Evolutionary conservation across 2,888 invertebrate genomes (phyloP), one percentile per base, ranked within the genome.

Genomic region (Pterostichus madidus): DNA sequence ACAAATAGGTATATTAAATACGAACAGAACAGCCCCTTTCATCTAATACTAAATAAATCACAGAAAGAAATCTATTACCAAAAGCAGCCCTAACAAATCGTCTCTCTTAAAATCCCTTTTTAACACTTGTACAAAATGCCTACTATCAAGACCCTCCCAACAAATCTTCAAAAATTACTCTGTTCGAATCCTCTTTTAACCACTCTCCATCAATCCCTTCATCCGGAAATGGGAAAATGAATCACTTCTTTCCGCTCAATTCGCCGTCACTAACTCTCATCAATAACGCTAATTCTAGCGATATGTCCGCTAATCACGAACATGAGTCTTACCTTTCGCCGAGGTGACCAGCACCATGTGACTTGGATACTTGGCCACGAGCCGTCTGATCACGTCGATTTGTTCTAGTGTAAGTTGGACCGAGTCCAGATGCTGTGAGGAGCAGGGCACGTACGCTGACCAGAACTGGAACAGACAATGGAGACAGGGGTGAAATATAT

Each of bases 361-460:
- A 84, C 90, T 87, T 7, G 90, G 88, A 86, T 91, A 91, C 86
- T 91, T 91, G 78, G 89, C 89, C 44, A 92, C 90, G 85, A 92
- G 89, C 76, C 92, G 90, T 85, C 92, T 91, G 87, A 93, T 92
- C 84, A 92, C 90, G 88, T 93, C 93, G 84, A 92, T 91, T 87
- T 93, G 93, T 85, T 93, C 92, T 84, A 93, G 87, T 1, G 92
- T 91, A 84, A 91, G 88, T 85, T 92, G 91, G 13, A 93, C 92
- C 7, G 92, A 92, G 86, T 93, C 92, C 85, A 91, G 90, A 86
- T 91, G 90, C 87, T 92, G 92, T 6, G 91, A 89, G 56, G 89
- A 89, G 85, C 93, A 93, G 0, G 89, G 89, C 32, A 91, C 91
- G 87, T 92, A 93, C 11, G 92, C 91, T 11, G 92, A 92, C 93